Base-by-base conservation (phyloP, 1,140 invertebrate species). In the Phymastichus coffea region DNA sequence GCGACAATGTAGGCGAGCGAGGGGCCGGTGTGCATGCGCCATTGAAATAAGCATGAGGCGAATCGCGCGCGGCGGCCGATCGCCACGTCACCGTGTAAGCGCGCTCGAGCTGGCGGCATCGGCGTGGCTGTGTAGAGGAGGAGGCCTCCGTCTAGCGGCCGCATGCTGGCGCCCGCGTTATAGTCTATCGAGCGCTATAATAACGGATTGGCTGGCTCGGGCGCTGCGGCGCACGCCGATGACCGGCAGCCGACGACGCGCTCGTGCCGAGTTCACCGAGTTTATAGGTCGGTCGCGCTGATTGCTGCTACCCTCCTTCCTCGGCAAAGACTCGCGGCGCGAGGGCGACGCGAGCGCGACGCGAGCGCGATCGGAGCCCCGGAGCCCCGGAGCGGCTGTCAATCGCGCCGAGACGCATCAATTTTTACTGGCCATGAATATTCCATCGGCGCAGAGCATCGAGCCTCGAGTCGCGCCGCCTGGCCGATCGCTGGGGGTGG, bases 81-180 rank as follows among this genome's bases (percentile, higher is more conserved):
- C 65, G 75, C 77, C 77, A 79, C 77, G 77, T 79, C 77, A 77
- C 66, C n/a, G n/a, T 60, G 65, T 67, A 57, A 67, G 62, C 56
- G 57, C 59, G 48, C 25, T 51, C 47, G 19, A 49, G 20, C 35
- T 43, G 25, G 38, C 38, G 38, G 20, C n/a, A 49, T 57, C 41
- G 26, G 20, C 12, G 12, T 1, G 37, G 7, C 8, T n/a, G 38
- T 25, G 12, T 17, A 47, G 15, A 30, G 6, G 17, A 14, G 14
- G 14, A 14, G 33, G 9, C 33, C 0, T 9, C 14, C 15, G 19
- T 2, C 1, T 22, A 17, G 43, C n/a, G 19, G 20, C 23, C 41
- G 67, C 68, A 74, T 73, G 70, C 70, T 69, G 71, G 71, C 66
- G 67, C 68, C 72, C 66, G 72, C 71, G 65, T 67, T 71, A 51